These are phyloP conservation scores for Hymenopus coronatus DNA, from an alignment of 2,888 invertebrate genomes.

Conservation along the genomic window DNA sequence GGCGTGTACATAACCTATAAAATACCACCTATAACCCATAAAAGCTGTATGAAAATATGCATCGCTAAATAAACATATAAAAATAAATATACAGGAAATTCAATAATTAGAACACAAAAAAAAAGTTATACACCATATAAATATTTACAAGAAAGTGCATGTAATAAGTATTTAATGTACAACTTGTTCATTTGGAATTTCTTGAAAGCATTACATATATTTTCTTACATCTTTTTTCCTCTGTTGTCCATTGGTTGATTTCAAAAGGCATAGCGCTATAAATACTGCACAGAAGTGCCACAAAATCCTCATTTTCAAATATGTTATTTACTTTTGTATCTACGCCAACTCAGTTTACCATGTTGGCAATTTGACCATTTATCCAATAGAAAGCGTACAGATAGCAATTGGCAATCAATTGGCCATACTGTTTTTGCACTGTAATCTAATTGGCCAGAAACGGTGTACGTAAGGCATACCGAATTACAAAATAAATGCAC, in stretches of 20 bases:
- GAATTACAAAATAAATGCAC: too few relatives aligned
- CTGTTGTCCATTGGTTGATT: conserved; percentile 29
- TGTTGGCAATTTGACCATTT: not conserved
- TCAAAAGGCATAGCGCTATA: not conserved
- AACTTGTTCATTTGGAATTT: not conserved
- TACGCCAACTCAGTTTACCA: not conserved
- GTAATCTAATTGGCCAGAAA: not conserved
- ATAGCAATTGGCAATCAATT: not conserved
- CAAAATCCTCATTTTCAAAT: conserved; percentile 32
- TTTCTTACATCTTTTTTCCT: conserved; percentile 35
- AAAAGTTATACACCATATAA: not conserved
- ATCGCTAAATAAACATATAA: too few relatives aligned
- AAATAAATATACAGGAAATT: too few relatives aligned
- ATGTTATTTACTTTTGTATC: conserved; percentile 14
- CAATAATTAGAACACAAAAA: too few relatives aligned
- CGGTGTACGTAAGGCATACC: not conserved
- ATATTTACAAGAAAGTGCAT: not conserved
- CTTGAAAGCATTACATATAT: not conserved
- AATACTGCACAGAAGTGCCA: conserved; percentile 33
- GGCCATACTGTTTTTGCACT: not conserved
- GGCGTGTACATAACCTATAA: too few relatives aligned
- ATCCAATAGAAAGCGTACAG: not conserved
- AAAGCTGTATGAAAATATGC: too few relatives aligned
- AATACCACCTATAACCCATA: too few relatives aligned
- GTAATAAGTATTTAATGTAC: not conserved